Conservation (phyloP, 1,140 invertebrate species). For the Charaxes varanes region DNA sequence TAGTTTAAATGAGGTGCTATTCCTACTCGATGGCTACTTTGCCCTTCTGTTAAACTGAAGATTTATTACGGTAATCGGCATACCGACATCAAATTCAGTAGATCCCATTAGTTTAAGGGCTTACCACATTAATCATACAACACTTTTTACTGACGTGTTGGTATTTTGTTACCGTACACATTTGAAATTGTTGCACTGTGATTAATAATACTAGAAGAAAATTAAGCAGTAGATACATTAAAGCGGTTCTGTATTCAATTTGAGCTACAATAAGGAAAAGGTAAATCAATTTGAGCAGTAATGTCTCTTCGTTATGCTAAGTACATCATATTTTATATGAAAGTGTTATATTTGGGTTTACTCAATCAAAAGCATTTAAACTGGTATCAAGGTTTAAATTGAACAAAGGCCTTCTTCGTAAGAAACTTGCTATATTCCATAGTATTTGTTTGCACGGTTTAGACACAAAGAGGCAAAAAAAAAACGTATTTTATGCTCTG, state of each 20-base stretch:
- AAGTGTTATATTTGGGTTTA: too few relatives aligned
- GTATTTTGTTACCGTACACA: conserved; percentile 17
- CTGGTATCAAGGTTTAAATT: too few relatives aligned
- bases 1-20: too few relatives aligned
- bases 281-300: neutral
- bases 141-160: conserved; percentile 12
- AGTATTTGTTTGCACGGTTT: too few relatives aligned
- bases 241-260: neutral
- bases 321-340: too few relatives aligned
- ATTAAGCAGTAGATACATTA: neutral
- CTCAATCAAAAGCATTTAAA: too few relatives aligned
- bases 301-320: too few relatives aligned
- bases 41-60: conserved; percentile 18
- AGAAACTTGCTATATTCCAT: too few relatives aligned
- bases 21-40: too few relatives aligned
- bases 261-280: neutral
- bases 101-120: conserved; percentile 48
- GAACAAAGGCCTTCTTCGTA: too few relatives aligned
- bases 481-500: too few relatives aligned
- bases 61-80: conserved; percentile 41
- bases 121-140: conserved; percentile 38
- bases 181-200: conserved; percentile 10
- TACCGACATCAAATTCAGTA: conserved; percentile 34
- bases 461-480: too few relatives aligned
- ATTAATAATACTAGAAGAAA: conserved; percentile 11